Conservation (phyloP, 2,797 vertebrate species). For the Arrhamphus sclerolepis region DNA sequence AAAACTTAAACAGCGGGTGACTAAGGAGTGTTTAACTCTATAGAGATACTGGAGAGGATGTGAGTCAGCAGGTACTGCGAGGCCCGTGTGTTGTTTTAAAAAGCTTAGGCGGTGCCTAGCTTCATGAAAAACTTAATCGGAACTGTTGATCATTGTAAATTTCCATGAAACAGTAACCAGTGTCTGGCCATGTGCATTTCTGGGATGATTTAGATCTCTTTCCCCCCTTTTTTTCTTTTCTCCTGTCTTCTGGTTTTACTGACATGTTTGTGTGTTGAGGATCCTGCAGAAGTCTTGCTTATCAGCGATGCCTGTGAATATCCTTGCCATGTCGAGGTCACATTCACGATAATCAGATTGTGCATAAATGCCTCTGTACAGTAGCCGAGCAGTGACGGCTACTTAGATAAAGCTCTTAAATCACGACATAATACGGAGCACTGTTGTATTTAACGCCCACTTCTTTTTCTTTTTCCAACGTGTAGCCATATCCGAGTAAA, state of each 20-base stretch:
- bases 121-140: constrained; percentile 8
- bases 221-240: too few relatives aligned
- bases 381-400: not conserved
- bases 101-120: constrained; percentile 2
- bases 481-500: constrained; percentile 43
- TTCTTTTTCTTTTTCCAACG: constrained; percentile 12
- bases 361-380: constrained; percentile 10
- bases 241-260: constrained; percentile 18
- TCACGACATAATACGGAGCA: constrained; percentile 6
- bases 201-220: constrained; percentile 24
- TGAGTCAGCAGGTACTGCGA: constrained; percentile 40
- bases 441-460: constrained; percentile 3
- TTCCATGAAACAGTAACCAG: constrained; percentile 13
- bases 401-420: constrained; percentile 11
- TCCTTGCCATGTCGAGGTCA: constrained; percentile 26
- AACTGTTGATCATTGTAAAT: constrained; percentile 4
- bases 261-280: constrained; percentile 12
- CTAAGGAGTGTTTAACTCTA: constrained; percentile 19
- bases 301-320: constrained; percentile 35
- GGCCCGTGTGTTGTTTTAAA: constrained; percentile 13
- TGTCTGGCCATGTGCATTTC: constrained; percentile 2
- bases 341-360: constrained; percentile 1
- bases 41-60: constrained; percentile 31
- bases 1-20: constrained; percentile 27
- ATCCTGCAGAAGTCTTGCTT: constrained; percentile 29